A percentile compares a stretch with the other conserved stretches of the same genome.
Conservation (phyloP, 2,888 invertebrate species). For the Palloptera scutellata region DNA sequence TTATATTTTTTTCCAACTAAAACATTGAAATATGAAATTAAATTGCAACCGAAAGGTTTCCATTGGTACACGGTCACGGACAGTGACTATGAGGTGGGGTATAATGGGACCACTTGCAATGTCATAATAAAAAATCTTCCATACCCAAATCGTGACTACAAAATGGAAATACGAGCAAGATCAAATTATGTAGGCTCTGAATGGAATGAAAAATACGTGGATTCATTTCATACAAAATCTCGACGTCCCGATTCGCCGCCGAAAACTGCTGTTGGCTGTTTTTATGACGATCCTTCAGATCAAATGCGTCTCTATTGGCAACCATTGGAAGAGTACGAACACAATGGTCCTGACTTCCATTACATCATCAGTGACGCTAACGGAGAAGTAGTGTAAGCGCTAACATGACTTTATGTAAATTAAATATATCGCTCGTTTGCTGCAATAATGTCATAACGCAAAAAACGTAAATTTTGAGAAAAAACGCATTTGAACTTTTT, state of each 20-base stretch:
- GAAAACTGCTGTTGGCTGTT: constrained; percentile 74
- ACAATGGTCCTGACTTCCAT: constrained; percentile 77
- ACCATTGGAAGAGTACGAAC: constrained; percentile 71
- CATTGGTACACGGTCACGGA: constrained; percentile 30
- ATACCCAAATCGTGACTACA: constrained; percentile 31
- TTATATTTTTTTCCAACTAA: constrained; percentile 35
- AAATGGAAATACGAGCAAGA: constrained; percentile 72
- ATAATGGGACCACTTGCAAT: constrained; percentile 7
- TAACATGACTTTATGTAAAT: too few species aligned
- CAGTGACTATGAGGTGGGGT: constrained; percentile 10
- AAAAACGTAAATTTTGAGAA: too few species aligned
- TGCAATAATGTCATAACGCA: too few species aligned
- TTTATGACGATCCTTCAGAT: constrained; percentile 69
- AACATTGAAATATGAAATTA: constrained; percentile 44
- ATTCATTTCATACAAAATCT: constrained; percentile 68
- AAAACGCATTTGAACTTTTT: too few species aligned
- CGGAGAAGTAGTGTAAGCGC: constrained; percentile 41
- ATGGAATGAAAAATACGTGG: constrained; percentile 75
- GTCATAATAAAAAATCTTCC: constrained; percentile 22
- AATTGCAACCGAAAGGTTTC: constrained; percentile 36
- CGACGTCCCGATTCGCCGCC: constrained; percentile 71
- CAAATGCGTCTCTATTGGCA: constrained; percentile 82
- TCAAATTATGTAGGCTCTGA: constrained; percentile 69
- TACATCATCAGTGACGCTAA: constrained; percentile 67
- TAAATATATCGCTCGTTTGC: too few species aligned